A percentile compares a stretch with the other conserved stretches of the same genome.
Conservation (phyloP, 92 coral and sea anemone genomes). For the Ricordea florida region DNA sequence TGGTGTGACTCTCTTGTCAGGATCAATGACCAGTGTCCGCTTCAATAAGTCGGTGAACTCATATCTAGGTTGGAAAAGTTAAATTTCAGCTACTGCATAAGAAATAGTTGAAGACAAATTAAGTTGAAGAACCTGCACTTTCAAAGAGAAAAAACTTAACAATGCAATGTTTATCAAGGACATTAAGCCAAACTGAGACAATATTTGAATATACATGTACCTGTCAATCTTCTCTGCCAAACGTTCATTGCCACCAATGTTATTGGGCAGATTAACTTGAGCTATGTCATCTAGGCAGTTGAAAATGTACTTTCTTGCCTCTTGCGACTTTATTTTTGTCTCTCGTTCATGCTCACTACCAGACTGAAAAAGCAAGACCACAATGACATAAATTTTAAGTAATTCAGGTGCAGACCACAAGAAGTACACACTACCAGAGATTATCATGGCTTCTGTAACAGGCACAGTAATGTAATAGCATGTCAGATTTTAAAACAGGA, state of each 20-base stretch:
- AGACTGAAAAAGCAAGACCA: constrained; percentile 40
- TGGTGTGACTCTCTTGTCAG: constrained; percentile 88
- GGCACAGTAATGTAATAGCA: too few relatives aligned
- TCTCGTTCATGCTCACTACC: constrained; percentile 88
- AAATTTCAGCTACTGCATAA: not conserved
- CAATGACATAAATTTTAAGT: not conserved
- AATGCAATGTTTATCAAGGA: too few relatives aligned
- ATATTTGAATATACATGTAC: constrained; percentile 29
- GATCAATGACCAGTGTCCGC: constrained; percentile 83
- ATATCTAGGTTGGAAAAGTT: constrained; percentile 58
- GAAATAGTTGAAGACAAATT: too few relatives aligned
- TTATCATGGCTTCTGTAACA: too few relatives aligned
- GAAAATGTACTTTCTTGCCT: constrained; percentile 96
- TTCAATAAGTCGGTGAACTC: constrained; percentile 91
- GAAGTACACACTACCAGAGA: too few relatives aligned
- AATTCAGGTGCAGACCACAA: too few relatives aligned
- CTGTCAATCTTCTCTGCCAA: constrained; percentile 96
- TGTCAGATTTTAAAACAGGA: too few relatives aligned
- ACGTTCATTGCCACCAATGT: constrained; percentile 80
- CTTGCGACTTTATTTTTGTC: constrained; percentile 92
- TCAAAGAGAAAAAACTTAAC: too few relatives aligned
- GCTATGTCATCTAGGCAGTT: constrained; percentile 88
- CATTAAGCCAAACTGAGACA: too few relatives aligned
- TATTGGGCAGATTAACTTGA: constrained; percentile 86
- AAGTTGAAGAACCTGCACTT: too few relatives aligned